Conservation (phyloP, 2,113 vertebrate species). For the Toxostoma redivivum region DNA sequence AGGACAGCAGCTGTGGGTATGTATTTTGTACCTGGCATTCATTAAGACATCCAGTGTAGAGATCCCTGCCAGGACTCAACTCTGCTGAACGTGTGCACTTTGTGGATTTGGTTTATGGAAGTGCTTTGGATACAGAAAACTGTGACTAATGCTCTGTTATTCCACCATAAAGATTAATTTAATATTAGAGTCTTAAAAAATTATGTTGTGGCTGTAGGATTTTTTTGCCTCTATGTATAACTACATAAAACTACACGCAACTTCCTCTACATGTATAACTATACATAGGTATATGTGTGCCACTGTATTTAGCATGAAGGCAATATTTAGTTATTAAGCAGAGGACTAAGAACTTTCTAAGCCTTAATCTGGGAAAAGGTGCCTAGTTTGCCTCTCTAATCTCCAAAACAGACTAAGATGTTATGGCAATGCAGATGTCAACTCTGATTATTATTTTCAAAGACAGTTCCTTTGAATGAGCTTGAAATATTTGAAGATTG, state of each 20-base stretch:
- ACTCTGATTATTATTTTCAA: background rate
- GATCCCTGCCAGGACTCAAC: background rate
- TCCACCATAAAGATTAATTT: background rate
- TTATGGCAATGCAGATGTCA: background rate
- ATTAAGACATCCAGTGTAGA: background rate
- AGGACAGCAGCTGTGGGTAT: background rate
- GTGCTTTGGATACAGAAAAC: background rate
- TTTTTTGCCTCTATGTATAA: background rate
- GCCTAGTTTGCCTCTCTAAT: background rate
- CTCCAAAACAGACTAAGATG: background rate
- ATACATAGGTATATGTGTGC: background rate
- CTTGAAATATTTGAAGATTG: background rate
- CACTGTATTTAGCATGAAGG: background rate
- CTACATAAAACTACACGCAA: too few species aligned
- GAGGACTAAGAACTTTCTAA: background rate
- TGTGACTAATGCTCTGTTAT: background rate
- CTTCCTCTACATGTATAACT: background rate
- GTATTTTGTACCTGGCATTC: constrained; percentile 1
- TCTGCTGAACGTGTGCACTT: background rate
- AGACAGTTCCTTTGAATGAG: background rate
- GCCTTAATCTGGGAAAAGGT: background rate
- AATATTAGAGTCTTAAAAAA: background rate
- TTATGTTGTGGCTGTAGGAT: background rate
- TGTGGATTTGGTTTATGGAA: constrained; percentile 1
- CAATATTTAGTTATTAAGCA: background rate